These are phyloP conservation scores for Tetragonisca angustula DNA, from an alignment of 2,888 invertebrate genomes.

Conservation along the genomic window DNA sequence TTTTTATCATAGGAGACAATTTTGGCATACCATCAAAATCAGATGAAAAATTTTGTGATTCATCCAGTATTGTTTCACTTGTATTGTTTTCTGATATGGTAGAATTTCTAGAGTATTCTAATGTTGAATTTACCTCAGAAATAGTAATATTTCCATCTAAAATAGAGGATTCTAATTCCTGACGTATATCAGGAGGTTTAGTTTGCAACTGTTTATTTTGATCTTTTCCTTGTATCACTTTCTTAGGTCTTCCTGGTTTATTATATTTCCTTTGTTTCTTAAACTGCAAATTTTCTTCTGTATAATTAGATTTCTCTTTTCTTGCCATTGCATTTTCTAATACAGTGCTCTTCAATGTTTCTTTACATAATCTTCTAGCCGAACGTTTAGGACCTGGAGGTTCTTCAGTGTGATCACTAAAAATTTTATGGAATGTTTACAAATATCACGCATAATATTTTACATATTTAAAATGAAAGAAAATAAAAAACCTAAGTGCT, in stretches of 20 bases:
- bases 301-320: constrained; percentile 89
- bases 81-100: constrained; percentile 66
- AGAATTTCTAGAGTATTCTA: constrained; percentile 73
- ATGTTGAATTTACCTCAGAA: constrained; percentile 68
- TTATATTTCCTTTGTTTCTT: constrained; percentile 78
- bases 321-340: constrained; percentile 90
- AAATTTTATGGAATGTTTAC: constrained; percentile 58
- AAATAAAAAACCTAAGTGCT: constrained; percentile 74
- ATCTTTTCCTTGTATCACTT: constrained; percentile 70
- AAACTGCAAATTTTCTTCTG: constrained; percentile 78
- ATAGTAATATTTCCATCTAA: constrained; percentile 68
- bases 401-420: constrained; percentile 78
- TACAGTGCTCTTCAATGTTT: constrained; percentile 85
- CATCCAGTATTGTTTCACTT: constrained; percentile 66
- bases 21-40: constrained; percentile 83
- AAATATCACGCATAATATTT: constrained; percentile 32
- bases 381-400: constrained; percentile 86
- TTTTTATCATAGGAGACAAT: constrained; percentile 80
- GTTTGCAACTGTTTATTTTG: constrained; percentile 62
- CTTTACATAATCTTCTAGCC: constrained; percentile 87
- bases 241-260: constrained; percentile 80
- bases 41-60: constrained; percentile 70
- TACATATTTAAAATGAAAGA: constrained; percentile 32
- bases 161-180: constrained; percentile 62
- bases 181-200: constrained; percentile 61